These are phyloP conservation scores for Paramisgurnus dabryanus DNA, from an alignment of 2,113 vertebrate species.

Conservation along the genomic window DNA sequence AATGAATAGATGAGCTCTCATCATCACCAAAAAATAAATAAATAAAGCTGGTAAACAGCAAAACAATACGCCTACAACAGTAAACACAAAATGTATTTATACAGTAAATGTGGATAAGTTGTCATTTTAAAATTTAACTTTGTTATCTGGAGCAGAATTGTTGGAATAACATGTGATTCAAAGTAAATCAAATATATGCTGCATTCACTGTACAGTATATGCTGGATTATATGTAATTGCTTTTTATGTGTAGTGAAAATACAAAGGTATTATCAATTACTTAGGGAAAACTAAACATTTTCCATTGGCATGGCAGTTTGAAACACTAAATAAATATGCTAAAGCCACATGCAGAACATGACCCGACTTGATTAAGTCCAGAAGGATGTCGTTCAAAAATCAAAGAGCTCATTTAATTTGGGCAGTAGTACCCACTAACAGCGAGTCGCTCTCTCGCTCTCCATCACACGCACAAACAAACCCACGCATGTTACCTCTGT, in stretches of 20 bases:
- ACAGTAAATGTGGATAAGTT: no score
- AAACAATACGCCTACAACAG: no score
- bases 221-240: neutral
- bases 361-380: constrained; percentile 31
- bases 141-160: no score
- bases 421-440: constrained; percentile 2
- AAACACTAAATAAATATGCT: constrained; percentile 19
- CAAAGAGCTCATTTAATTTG: constrained; percentile 32
- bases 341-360: constrained; percentile 7
- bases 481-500: constrained; percentile 3
- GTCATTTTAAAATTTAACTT: no score
- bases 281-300: neutral
- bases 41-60: no score
- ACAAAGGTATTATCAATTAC: constrained; percentile 1
- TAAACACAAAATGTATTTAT: no score
- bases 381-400: constrained; percentile 26
- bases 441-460: neutral
- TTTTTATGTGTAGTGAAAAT: neutral
- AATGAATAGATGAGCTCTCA: no score
- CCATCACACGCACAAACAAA: neutral
- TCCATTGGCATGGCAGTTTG: neutral
- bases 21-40: no score
- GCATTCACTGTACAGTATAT: neutral
- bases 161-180: no score
- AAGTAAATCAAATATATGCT: no score